Evolutionary conservation across 1,140 invertebrate genomes (phyloP).

Genomic region (Linepithema humile): DNA sequence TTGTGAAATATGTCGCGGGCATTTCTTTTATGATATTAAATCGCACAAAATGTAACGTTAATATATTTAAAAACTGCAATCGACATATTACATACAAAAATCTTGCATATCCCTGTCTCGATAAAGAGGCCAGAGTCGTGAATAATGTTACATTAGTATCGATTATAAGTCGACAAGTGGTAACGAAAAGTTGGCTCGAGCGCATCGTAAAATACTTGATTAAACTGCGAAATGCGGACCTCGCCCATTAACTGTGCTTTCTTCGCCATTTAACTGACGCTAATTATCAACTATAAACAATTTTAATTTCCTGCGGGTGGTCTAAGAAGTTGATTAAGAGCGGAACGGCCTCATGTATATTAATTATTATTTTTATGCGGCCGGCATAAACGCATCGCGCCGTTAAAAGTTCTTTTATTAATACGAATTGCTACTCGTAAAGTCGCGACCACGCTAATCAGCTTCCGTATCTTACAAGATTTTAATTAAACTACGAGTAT

Average conservation of each 20-base stretch:
- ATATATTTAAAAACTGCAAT: neutral
- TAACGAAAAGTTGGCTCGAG: conserved; percentile 64
- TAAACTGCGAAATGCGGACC: conserved; percentile 52
- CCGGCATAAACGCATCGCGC: conserved; percentile 58
- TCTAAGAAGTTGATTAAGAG: conserved; percentile 73
- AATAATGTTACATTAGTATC: conserved; percentile 44
- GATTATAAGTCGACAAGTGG: conserved; percentile 41
- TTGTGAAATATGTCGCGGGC: conserved; percentile 5
- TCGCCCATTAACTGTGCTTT: conserved; percentile 42
- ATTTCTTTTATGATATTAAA: neutral
- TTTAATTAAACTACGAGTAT: conserved; percentile 72
- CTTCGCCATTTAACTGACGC: conserved; percentile 63
- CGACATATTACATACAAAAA: neutral
- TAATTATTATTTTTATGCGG: conserved; percentile 74
- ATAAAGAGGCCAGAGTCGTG: neutral
- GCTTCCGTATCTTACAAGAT: conserved; percentile 49
- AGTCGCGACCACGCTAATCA: conserved; percentile 41
- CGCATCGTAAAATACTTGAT: conserved; percentile 66
- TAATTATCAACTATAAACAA: conserved; percentile 77
- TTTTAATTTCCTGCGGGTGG: conserved; percentile 74
- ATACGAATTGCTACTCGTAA: conserved; percentile 76
- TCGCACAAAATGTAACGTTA: neutral
- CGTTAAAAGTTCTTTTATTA: conserved; percentile 77
- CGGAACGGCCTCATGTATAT: conserved; percentile 67
- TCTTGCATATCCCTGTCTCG: neutral